Evolutionary conservation across 2,113 vertebrate genomes (phyloP).

Genomic region (Mesoclemmys tuberculata): DNA sequence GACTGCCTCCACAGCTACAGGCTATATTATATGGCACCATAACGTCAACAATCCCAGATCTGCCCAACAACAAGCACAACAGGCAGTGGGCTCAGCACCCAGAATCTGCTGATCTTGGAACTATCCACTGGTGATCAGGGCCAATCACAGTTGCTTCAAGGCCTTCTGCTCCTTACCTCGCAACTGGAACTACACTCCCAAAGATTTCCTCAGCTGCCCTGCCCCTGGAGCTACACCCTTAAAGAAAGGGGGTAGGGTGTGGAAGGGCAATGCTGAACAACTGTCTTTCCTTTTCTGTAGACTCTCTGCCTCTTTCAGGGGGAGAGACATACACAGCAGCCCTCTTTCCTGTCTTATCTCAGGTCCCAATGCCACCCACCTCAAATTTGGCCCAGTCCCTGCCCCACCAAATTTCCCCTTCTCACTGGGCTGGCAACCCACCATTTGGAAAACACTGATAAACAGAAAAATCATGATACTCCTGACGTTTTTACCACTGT

Average conservation of each 20-base stretch:
- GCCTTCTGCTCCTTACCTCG: neutral
- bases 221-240: neutral
- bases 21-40: neutral
- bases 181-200: too few species aligned
- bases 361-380: neutral
- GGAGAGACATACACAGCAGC: accelerated
- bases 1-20: neutral
- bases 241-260: neutral
- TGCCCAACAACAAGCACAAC: neutral
- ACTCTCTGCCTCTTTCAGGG: neutral
- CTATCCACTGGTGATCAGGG: neutral
- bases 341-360: neutral
- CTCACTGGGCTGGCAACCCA: neutral
- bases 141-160: neutral
- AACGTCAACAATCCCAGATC: neutral
- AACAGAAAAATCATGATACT: neutral
- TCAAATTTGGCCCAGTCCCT: neutral
- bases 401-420: neutral
- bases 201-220: neutral
- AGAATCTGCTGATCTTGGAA: neutral
- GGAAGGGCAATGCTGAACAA: neutral
- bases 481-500: neutral
- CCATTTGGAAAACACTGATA: neutral
- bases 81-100: conserved; percentile 10
- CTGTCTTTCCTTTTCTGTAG: neutral